Conservation (phyloP, 1,140 invertebrate species). For the Drosophila grimshawi region DNA sequence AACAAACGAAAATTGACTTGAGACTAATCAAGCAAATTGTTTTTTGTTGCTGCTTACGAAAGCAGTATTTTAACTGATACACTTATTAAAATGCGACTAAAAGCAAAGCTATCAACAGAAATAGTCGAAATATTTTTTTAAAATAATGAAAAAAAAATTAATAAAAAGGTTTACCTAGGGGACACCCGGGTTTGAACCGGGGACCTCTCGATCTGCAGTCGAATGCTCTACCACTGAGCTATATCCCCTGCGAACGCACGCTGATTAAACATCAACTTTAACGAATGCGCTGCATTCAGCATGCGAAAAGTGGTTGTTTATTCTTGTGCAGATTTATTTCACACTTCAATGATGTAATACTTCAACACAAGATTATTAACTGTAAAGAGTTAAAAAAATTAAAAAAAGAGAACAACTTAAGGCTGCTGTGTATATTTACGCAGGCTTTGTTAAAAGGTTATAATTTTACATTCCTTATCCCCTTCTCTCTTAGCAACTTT, state of each 20-base stretch:
- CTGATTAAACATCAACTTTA: conserved; percentile 6
- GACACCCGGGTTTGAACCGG: conserved; percentile 97
- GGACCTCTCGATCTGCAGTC: conserved; percentile 97
- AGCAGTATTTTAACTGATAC: conserved; percentile 7
- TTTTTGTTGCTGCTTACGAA: conserved; percentile 22
- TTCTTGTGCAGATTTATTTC: conserved; percentile 12
- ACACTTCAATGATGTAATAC: conserved; percentile 8
- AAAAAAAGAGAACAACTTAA: background rate
- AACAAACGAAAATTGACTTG: background rate
- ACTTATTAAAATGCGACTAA: background rate
- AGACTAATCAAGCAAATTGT: background rate
- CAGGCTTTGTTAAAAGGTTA: background rate
- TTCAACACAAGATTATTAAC: background rate
- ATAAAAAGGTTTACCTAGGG: conserved; percentile 86
- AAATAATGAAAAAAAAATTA: conserved; percentile 6
- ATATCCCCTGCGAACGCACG: conserved; percentile 87
- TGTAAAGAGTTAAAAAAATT: background rate
- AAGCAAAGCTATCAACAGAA: background rate
- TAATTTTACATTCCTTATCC: background rate
- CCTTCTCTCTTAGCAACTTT: background rate
- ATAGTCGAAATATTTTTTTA: conserved; percentile 7
- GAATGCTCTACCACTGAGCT: conserved; percentile 97
- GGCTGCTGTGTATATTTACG: background rate
- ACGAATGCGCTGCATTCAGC: background rate
- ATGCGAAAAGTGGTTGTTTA: conserved; percentile 4